Conservation (phyloP, 2,797 vertebrate genomes). For the Nothura maculosa region DNA sequence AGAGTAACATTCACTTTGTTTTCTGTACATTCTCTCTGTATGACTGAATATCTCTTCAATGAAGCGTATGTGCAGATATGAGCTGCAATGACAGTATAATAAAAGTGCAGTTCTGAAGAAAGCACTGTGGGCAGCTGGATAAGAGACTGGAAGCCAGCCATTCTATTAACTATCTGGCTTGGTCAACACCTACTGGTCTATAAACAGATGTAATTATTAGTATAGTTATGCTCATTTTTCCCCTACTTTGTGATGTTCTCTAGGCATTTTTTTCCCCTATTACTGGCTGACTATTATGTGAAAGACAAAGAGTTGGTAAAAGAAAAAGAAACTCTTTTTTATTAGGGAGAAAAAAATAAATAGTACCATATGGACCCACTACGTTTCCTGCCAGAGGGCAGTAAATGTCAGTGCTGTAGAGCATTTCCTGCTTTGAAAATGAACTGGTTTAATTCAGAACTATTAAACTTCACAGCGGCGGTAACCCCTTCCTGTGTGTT, state of each 20-base stretch:
- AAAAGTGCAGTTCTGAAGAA: neutral
- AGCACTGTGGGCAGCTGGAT: neutral
- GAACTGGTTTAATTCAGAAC: conserved; percentile 29
- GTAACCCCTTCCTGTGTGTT: conserved; percentile 44
- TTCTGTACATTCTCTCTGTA: neutral
- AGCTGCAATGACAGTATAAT: neutral
- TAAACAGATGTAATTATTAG: neutral
- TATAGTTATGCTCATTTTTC: neutral
- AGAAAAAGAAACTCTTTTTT: neutral
- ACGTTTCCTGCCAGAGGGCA: neutral
- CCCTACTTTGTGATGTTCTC: neutral
- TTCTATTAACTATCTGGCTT: neutral
- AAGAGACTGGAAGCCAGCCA: neutral
- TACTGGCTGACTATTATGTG: neutral
- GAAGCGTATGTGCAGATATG: neutral
- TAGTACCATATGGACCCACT: conserved; percentile 1
- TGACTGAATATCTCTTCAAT: neutral
- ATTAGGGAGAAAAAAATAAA: neutral
- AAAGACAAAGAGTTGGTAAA: neutral
- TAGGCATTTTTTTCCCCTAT: neutral
- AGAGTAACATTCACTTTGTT: neutral
- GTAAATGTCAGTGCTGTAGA: conserved; percentile 42
- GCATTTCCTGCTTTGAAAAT: conserved; percentile 57
- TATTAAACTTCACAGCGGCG: conserved; percentile 18
- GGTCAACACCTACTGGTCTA: neutral